phyloP scores from a whole-genome alignment of 2,888 invertebrate species.

The Imbricaverruca yamaguchii region DNA sequence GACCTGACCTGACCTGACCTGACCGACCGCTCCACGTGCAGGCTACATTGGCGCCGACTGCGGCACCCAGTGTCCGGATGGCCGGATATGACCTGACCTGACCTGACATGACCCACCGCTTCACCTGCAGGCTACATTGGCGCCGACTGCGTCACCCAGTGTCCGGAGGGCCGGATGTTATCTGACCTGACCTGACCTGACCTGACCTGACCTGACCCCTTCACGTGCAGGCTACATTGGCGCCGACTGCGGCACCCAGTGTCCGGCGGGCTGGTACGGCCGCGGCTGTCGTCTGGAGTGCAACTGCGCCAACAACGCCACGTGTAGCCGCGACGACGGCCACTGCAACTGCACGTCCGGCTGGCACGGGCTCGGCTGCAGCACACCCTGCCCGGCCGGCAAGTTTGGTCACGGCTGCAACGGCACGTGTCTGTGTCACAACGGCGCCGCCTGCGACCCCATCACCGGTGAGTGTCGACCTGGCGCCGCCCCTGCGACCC shows the following conservation, averaged over 20 bases:
- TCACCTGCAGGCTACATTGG: conserved; percentile 58
- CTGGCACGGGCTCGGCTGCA: conserved; percentile 38
- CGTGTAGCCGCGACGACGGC: conserved; percentile 44
- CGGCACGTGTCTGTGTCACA: conserved; percentile 52
- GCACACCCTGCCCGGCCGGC: conserved; percentile 40
- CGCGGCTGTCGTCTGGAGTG: conserved; percentile 66
- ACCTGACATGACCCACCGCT: too few relatives aligned
- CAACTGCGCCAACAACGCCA: conserved; percentile 68
- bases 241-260: conserved; percentile 67
- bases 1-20: too few relatives aligned
- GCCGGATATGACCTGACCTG: conserved; percentile 42
- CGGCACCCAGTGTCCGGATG: conserved; percentile 76
- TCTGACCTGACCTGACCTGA: too few relatives aligned
- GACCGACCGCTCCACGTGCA: too few relatives aligned
- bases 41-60: conserved; percentile 67
- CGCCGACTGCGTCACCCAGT: conserved; percentile 67
- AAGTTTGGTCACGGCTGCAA: conserved; percentile 35
- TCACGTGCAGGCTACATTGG: conserved; percentile 58
- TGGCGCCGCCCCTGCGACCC: conserved; percentile 69
- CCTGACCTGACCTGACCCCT: too few relatives aligned
- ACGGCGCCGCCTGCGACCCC: conserved; percentile 75
- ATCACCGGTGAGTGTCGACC: conserved; percentile 65
- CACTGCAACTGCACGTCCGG: conserved; percentile 40
- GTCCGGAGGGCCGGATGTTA: conserved; percentile 68
- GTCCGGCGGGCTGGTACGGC: conserved; percentile 74